Evolutionary conservation across 2,113 vertebrate genomes (phyloP), one percentile per base, ranked within the genome.

Genomic region (Chionis minor): DNA sequence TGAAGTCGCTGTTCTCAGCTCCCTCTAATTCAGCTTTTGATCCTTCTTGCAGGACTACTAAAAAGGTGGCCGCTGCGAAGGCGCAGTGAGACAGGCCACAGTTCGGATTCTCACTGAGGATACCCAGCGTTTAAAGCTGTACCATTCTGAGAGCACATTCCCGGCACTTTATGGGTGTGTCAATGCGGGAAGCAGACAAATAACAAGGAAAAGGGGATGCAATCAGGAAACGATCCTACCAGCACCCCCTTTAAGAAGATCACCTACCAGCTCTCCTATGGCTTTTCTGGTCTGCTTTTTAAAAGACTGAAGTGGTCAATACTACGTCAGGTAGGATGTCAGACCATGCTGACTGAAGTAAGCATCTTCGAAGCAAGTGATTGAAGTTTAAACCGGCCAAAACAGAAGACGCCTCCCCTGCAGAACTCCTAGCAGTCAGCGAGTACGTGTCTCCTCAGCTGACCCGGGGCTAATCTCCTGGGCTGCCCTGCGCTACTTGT

Each of bases 131-230:
- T 20, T 5, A 12, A 13, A 49, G 69, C 52, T 19, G 32, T 1
- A 1, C 32, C 7, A 4, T 1, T 15, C 47, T 5, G 6, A 38
- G 40, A 28, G 35, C 0, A 0, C 1, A 9, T 16, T 7, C 12
- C 17, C 5, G 8, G 33, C 91, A 63, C 55, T 9, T 33, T 30
- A 10, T 4, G 49, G 33, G 30, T 65, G 82, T 51, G 72, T 0
- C 87, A 62, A 1, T 1, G 42, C 69, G 86, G 88, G 62, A 94
- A 85, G 73, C 0, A 20, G 67, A 44, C 65, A 65, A 9, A 27
- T 2, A 23, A n/a, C 1, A 18, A 14, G 51, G 24, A 69, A 79
- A 70, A 70, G 27, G 65, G 38, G 69, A 47, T 18, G 33, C 20
- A 21, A 72, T 2, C 51, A 62, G 72, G 19, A 86, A 77, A 56